Evolutionary conservation across 2,113 vertebrate species (phyloP), one percentile per base, ranked within the genome.

Genomic region (Rhombomys opimus): DNA sequence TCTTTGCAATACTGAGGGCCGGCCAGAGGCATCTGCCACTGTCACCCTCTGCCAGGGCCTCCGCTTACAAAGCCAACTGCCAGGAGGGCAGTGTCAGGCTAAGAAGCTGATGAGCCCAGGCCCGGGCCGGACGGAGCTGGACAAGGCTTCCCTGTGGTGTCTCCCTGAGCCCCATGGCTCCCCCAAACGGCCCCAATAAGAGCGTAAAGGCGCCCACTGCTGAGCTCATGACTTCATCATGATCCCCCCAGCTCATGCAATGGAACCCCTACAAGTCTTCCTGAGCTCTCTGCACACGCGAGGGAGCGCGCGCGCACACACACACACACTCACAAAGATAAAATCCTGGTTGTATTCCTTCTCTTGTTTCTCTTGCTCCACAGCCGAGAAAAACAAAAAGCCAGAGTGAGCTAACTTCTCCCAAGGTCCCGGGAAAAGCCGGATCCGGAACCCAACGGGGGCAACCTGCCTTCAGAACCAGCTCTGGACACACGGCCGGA

Each of bases 361-460:
- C 54, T 12, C 54, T 15, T 57, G 57, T 23, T 65, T 65, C 75
- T 61, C 87, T 91, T 35, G 32, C 35, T 80, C 94, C 75, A 75
- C 41, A 96, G 73, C 67, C 13, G 30, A 89, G 73, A 38, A 87
- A 82, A 84, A 78, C 5, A n/a, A 91, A 80, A 94, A 54, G 52
- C 65, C 20, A 68, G 23, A 57, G 70, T 78, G 18, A 76, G 59
- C 14, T 61, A 54, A 92, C 4, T 70, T 76, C 22, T 61, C 22
- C 76, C 52, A 95, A 95, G 85, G 57, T 93, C 80, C 93, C 30
- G 89, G 20, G 38, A 91, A 81, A 76, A 41, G 5, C 25, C 15
- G 38, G 72, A 50, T 9, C 35, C 75, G 57, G 87, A 80, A 46
- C 41, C 54, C 52, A 84, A 52, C 9, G 27, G 4, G 63, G 38